phyloP scores from a whole-genome alignment of 2,797 vertebrate species.

The Micromesistius poutassou region DNA sequence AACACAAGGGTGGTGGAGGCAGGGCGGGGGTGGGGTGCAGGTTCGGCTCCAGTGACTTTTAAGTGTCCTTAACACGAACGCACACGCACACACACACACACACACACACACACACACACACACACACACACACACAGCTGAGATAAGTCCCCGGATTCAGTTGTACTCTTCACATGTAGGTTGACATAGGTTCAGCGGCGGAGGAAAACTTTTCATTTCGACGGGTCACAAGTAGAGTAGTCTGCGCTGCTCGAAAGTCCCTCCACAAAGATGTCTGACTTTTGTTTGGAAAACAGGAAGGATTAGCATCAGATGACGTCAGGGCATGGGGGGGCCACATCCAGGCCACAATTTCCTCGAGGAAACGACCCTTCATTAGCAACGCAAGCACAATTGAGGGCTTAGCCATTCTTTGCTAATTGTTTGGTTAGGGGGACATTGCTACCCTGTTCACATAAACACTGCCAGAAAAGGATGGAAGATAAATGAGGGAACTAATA shows the following conservation, averaged over 20 bases:
- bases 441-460: background rate
- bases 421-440: background rate
- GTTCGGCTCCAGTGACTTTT: conserved; percentile 83
- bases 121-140: conserved; percentile 61
- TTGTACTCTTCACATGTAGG: too few species aligned
- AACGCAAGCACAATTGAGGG: background rate
- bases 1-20: conserved; percentile 75
- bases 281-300: background rate
- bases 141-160: conserved; percentile 53
- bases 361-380: conserved; percentile 14
- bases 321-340: background rate
- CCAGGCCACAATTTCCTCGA: conserved; percentile 12
- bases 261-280: background rate
- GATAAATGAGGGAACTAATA: too few species aligned
- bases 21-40: conserved; percentile 65
- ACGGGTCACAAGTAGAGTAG: conserved; percentile 20
- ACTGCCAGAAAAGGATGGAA: background rate
- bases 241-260: background rate
- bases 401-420: conserved; percentile 10
- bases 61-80: conserved; percentile 15
- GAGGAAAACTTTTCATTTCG: too few species aligned
- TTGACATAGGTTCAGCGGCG: too few species aligned
- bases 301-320: background rate
- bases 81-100: too few species aligned
- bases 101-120: too few species aligned